A percentile compares a stretch with the other conserved stretches of the same genome.
These are phyloP conservation scores for Chrysogorgia sp. DNA, from an alignment of 92 coral and sea anemone genomes.

Conservation along the genomic window DNA sequence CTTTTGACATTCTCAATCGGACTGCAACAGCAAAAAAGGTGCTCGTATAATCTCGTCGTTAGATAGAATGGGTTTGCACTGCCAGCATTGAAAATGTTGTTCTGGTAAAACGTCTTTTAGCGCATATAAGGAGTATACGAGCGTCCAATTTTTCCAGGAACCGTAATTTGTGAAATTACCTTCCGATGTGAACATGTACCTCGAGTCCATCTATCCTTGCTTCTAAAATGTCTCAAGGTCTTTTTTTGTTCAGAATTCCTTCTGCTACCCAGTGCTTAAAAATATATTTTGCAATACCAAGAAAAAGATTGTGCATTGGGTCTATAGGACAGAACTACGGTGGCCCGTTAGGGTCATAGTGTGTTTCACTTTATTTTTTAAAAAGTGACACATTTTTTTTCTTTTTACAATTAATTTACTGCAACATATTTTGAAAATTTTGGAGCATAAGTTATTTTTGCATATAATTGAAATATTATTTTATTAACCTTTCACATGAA, in stretches of 20 bases:
- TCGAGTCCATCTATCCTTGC: constrained; percentile 36
- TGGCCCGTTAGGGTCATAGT: too few species aligned
- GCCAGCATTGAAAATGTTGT: constrained; percentile 62
- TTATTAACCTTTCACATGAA: too few species aligned
- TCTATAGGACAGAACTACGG: not conserved
- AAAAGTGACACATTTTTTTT: too few species aligned
- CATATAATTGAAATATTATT: too few species aligned
- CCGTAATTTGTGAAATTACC: constrained; percentile 63
- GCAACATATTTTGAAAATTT: too few species aligned
- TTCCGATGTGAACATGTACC: constrained; percentile 54
- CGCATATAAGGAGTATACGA: constrained; percentile 62
- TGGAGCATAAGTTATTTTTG: too few species aligned
- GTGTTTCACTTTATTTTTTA: too few species aligned
- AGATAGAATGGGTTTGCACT: constrained; percentile 41
- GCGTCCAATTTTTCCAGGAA: constrained; percentile 74
- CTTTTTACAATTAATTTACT: too few species aligned
- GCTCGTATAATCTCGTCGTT: constrained; percentile 33
- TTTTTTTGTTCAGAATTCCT: constrained; percentile 19
- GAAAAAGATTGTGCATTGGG: not conserved
- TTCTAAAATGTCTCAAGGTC: constrained; percentile 20
- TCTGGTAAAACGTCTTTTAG: constrained; percentile 57
- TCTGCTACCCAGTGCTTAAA: constrained; percentile 2
- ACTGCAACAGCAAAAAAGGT: constrained; percentile 49
- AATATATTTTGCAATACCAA: not conserved
- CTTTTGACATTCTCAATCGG: constrained; percentile 43